Evolutionary conservation across 2,888 invertebrate genomes (phyloP).

Genomic region (Empis livida): DNA sequence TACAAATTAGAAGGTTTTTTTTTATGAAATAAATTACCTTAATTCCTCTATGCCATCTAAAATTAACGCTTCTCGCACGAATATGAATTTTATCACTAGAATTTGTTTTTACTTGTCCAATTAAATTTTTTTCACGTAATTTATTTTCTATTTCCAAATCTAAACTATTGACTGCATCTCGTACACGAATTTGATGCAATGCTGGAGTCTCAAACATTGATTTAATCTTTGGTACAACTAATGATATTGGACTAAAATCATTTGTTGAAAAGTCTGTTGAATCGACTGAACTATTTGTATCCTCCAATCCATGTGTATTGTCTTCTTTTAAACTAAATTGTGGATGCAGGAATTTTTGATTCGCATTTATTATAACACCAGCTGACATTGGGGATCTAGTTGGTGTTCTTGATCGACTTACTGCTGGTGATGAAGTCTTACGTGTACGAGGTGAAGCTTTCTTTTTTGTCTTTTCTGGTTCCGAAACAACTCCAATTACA

Average conservation of each 20-base stretch:
- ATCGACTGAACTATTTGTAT: slow-evolving; percentile 21
- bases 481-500: slow-evolving; percentile 57
- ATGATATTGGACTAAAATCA: slow-evolving; percentile 8
- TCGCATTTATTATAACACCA: slow-evolving; percentile 24
- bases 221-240: slow-evolving; percentile 8
- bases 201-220: slow-evolving; percentile 26
- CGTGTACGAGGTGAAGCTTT: slow-evolving; percentile 34
- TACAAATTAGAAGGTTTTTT: no score
- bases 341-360: slow-evolving; percentile 30
- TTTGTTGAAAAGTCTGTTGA: slow-evolving; percentile 19
- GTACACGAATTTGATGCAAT: slow-evolving; percentile 37
- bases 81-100: slow-evolving; percentile 52
- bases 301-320: slow-evolving; percentile 11
- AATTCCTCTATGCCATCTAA: slow-evolving; percentile 88
- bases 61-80: slow-evolving; percentile 65
- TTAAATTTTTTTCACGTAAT: slow-evolving; percentile 43
- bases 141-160: slow-evolving; percentile 51
- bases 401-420: slow-evolving; percentile 32
- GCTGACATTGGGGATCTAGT: slow-evolving; percentile 37
- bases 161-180: slow-evolving; percentile 41
- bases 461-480: slow-evolving; percentile 34
- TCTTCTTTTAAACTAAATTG: slow-evolving; percentile 36
- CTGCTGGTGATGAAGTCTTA: slow-evolving; percentile 32
- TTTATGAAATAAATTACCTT: slow-evolving; percentile 49
- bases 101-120: slow-evolving; percentile 47